These are phyloP conservation scores for Lerema accius DNA, from an alignment of 1,140 invertebrate genomes.

Conservation along the genomic window DNA sequence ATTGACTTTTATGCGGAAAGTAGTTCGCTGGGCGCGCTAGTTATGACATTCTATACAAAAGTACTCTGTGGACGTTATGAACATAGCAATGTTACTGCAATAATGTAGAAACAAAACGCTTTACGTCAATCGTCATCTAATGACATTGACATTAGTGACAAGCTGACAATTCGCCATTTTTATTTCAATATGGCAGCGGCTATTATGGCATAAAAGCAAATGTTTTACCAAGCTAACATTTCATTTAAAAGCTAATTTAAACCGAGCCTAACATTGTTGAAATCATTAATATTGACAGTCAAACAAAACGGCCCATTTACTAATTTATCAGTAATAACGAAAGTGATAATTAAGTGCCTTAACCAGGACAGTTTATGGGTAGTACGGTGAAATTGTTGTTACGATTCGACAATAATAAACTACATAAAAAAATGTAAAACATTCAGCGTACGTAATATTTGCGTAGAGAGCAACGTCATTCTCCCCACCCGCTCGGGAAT, in stretches of 20 bases:
- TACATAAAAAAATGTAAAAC: conserved; percentile 45
- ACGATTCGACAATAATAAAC: conserved; percentile 48
- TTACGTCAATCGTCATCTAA: neutral
- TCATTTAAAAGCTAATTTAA: neutral
- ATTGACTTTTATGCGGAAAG: no score
- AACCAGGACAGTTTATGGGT: conserved; percentile 2
- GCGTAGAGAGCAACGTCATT: conserved; percentile 50
- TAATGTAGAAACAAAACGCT: conserved; percentile 18
- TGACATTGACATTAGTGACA: conserved; percentile 23
- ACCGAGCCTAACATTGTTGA: neutral
- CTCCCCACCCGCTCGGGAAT: conserved; percentile 38
- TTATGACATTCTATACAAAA: no score
- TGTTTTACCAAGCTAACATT: conserved; percentile 13
- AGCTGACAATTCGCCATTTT: conserved; percentile 23
- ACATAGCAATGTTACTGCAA: no score
- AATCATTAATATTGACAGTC: neutral
- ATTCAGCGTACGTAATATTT: conserved; percentile 40
- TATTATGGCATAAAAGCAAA: conserved; percentile 25
- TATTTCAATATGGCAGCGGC: conserved; percentile 52
- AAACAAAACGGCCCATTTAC: conserved; percentile 13
- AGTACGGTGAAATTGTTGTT: conserved; percentile 32
- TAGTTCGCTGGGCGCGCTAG: no score
- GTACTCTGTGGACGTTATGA: no score
- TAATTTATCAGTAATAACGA: conserved; percentile 6
- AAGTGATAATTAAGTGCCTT: conserved; percentile 26